phyloP scores from a whole-genome alignment of 2,113 vertebrate species.

The Anser brachyrhynchus region DNA sequence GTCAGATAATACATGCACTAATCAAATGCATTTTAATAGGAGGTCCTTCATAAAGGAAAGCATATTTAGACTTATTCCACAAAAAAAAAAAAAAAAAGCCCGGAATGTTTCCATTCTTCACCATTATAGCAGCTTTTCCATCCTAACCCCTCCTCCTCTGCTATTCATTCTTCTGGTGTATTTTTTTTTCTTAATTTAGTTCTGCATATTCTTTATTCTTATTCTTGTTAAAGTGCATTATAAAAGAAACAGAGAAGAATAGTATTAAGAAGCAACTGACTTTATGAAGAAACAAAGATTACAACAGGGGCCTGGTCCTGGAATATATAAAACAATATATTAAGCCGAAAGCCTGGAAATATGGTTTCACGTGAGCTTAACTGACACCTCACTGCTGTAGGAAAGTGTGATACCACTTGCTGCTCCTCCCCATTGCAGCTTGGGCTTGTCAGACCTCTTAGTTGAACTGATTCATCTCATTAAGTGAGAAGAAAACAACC shows the following conservation, averaged over 20 bases:
- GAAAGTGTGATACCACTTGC: neutral
- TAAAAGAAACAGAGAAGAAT: neutral
- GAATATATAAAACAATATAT: neutral
- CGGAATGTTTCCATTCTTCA: neutral
- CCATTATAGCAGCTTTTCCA: neutral
- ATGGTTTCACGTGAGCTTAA: accelerated
- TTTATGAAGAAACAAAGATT: neutral
- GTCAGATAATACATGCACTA: neutral
- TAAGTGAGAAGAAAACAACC: neutral
- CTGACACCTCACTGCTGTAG: neutral
- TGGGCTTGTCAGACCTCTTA: neutral
- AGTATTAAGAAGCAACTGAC: neutral
- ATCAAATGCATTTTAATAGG: neutral
- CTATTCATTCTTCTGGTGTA: neutral
- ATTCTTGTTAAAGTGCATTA: neutral
- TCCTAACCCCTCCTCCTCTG: neutral
- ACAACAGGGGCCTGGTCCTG: neutral
- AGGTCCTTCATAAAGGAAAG: neutral
- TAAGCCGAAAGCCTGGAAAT: neutral
- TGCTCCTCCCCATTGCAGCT: neutral
- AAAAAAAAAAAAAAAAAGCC: neutral
- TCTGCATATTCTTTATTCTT: neutral
- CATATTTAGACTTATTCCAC: neutral
- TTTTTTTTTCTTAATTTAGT: neutral
- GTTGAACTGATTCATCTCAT: neutral